Evolutionary conservation across 2,113 vertebrate genomes (phyloP).

Genomic region (Sisor rabdophorus): DNA sequence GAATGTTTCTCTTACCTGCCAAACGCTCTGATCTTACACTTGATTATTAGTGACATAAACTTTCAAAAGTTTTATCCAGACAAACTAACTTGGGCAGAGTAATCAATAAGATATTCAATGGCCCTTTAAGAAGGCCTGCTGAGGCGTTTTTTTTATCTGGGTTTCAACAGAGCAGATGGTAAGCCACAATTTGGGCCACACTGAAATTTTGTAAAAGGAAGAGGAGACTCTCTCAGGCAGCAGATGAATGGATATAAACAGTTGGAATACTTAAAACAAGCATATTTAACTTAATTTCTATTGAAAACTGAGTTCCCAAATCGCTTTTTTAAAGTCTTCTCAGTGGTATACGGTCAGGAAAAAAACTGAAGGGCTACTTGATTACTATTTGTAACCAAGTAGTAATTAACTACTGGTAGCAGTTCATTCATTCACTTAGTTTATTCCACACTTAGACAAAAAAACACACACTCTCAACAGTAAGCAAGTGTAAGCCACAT

Average conservation of each 20-base stretch:
- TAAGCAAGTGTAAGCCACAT: no score
- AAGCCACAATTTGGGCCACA: conserved; percentile 3
- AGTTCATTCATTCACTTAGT: no score
- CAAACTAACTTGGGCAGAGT: conserved; percentile 2
- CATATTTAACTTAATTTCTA: not conserved
- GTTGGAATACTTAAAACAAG: not conserved
- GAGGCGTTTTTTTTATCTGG: conserved; percentile 4
- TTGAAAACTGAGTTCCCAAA: no score
- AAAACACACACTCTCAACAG: no score
- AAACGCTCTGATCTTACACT: no score
- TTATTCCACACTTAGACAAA: no score
- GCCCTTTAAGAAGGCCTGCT: conserved; percentile 21
- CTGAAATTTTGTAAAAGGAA: not conserved
- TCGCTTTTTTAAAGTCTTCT: not conserved
- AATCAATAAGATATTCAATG: conserved; percentile 8
- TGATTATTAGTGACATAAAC: not conserved
- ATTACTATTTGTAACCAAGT: not conserved
- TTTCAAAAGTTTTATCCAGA: not conserved
- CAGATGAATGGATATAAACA: not conserved
- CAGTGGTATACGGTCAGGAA: not conserved
- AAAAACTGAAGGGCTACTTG: no score
- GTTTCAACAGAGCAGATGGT: conserved; percentile 5
- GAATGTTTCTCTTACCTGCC: conserved; percentile 14
- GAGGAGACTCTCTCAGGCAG: not conserved
- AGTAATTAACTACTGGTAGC: not conserved